Evolutionary conservation across 2,888 invertebrate species (phyloP).

Genomic region (Noctua pronuba): DNA sequence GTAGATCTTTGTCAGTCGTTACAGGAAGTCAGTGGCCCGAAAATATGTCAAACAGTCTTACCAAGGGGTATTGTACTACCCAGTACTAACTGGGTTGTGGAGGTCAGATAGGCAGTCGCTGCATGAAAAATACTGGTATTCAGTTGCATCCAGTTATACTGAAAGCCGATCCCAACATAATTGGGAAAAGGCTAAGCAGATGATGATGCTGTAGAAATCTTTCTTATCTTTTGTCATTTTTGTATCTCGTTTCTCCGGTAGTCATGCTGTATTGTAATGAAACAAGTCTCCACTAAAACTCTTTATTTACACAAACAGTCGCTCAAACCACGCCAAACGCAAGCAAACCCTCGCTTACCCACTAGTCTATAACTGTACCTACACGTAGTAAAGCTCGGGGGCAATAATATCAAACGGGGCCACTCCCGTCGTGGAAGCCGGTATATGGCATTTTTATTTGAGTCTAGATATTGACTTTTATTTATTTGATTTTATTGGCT

Average conservation of each 20-base stretch:
- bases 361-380: conserved; percentile 42
- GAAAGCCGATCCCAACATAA: not conserved
- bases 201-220: not conserved
- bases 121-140: not conserved
- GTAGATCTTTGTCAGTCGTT: not conserved
- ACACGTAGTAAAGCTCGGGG: conserved; percentile 70
- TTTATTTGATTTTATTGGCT: conserved; percentile 30
- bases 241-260: not conserved
- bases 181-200: not conserved
- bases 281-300: not conserved
- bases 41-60: not conserved
- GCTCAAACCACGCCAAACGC: conserved; percentile 10
- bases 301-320: not conserved
- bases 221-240: rapidly evolving
- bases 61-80: not conserved
- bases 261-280: not conserved
- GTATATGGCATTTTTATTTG: conserved; percentile 64
- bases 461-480: conserved; percentile 15
- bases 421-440: conserved; percentile 51
- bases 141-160: not conserved
- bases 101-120: not conserved
- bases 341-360: conserved; percentile 22
- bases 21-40: not conserved
- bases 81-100: not conserved
- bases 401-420: conserved; percentile 82